These are phyloP conservation scores for Rhopilema esculentum DNA, from an alignment of 30 jellyfish, hydroid and myxozoan species.

Conservation along the genomic window DNA sequence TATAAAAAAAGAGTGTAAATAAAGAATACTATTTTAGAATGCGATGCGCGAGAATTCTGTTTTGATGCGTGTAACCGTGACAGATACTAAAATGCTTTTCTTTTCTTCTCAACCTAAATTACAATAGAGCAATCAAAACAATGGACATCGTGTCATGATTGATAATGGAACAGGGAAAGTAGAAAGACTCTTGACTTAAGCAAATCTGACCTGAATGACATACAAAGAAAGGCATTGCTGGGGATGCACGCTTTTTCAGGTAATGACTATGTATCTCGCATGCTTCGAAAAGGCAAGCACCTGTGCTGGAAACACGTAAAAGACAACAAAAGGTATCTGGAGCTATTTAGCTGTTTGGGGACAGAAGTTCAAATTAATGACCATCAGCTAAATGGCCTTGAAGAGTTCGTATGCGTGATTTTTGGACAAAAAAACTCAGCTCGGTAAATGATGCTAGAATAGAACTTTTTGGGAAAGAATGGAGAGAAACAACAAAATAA, in stretches of 20 bases:
- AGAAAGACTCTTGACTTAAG: constrained; percentile 7
- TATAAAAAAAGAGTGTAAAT: no score
- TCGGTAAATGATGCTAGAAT: constrained; percentile 45
- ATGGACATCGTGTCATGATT: constrained; percentile 22
- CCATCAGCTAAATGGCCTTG: constrained; percentile 34
- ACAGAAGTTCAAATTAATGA: constrained; percentile 19
- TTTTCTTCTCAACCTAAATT: no score
- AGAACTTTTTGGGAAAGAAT: constrained; percentile 37
- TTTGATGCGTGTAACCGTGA: no score
- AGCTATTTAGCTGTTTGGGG: constrained; percentile 43
- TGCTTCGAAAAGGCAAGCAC: constrained; percentile 68
- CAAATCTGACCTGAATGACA: constrained; percentile 20
- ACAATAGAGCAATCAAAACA: no score
- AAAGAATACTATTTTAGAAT: no score
- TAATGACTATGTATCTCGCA: constrained; percentile 62
- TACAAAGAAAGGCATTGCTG: constrained; percentile 29
- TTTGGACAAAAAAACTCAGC: constrained; percentile 3
- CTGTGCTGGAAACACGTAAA: constrained; percentile 58
- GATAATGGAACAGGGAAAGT: constrained; percentile 50
- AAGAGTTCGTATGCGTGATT: constrained; percentile 1
- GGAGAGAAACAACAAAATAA: constrained; percentile 32
- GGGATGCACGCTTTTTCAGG: constrained; percentile 54
- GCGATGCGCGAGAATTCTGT: no score
- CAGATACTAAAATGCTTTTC: no score
- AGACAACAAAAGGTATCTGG: constrained; percentile 37